Base-by-base conservation (phyloP, 1,140 invertebrate species). In the Trissolcus basalis region DNA sequence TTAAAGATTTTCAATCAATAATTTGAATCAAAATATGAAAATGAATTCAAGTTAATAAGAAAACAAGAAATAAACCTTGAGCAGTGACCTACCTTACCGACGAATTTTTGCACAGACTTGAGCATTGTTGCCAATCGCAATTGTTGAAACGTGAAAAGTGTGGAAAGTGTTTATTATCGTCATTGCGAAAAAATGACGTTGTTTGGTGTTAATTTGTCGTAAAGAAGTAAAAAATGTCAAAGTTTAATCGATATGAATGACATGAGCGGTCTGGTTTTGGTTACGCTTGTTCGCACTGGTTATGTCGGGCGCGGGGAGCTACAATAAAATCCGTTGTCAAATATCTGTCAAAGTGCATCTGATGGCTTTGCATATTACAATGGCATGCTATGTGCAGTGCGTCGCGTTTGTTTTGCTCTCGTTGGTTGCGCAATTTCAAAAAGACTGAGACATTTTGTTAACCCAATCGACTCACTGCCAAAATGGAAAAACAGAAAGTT, bases 401-500 rank as follows among this genome's bases (percentile, higher is more conserved):
- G 8, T 36, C 55, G 35, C 36, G 13, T 10, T 58, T 15, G 11
- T 51, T 68, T 58, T 48, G 33, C 58, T 58, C 12, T n/a, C 27
- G 27, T 54, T 45, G 59, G n/a, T 58, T 35, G 19, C 50, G 51
- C 35, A 48, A 53, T 4, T 48, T 49, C 35, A 12, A 61, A 48
- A 69, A 71, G 63, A 75, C 67, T 71, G 61, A 74, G n/a, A 58
- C 33, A 67, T 49, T 74, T 74, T 67, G 35, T 67, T 67, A 67
- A 71, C 58, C 50, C 19, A 54, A 27, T 12, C 11, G 12, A 63
- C 49, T 55, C 60, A 70, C 64, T 56, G 68, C 71, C 71, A 76
- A 15, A 16, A 83, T 83, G 82, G 82, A 83, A 69, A 81, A 77
- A 44, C 81, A 81, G 61, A 82, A 73, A 55, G 59, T 59, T 16